phyloP scores from a whole-genome alignment of 2,113 vertebrate genomes.

The Gavia stellata region DNA sequence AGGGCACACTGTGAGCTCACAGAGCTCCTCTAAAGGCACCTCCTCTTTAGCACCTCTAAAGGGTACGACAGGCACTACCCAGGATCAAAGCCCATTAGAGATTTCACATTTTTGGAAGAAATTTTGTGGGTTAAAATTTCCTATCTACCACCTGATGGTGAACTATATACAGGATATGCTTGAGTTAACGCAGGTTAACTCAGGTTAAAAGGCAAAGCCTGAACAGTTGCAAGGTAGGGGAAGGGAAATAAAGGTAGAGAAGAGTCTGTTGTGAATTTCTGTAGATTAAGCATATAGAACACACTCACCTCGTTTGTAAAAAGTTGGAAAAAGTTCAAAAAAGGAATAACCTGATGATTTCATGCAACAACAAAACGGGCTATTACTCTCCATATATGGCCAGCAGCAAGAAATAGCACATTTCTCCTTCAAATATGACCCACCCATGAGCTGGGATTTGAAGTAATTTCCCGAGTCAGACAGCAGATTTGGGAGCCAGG shows the following conservation, averaged over 20 bases:
- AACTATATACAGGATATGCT: background rate
- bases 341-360: background rate
- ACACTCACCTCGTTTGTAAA: background rate
- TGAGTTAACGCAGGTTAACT: background rate
- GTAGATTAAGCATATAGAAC: background rate
- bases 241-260: background rate
- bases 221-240: background rate
- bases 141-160: background rate
- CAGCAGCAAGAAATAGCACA: background rate
- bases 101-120: background rate
- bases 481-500: background rate
- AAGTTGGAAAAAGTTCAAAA: background rate
- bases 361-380: background rate
- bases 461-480: background rate
- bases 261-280: background rate
- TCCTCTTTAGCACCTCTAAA: background rate
- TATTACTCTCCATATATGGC: background rate
- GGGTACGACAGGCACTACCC: accelerated
- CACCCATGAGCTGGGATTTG: background rate
- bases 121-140: background rate
- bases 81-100: background rate
- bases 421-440: background rate
- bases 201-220: background rate
- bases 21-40: too few species aligned
- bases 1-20: background rate